Evolutionary conservation across 2,888 invertebrate genomes (phyloP).

Genomic region (Eremobia ochroleuca): DNA sequence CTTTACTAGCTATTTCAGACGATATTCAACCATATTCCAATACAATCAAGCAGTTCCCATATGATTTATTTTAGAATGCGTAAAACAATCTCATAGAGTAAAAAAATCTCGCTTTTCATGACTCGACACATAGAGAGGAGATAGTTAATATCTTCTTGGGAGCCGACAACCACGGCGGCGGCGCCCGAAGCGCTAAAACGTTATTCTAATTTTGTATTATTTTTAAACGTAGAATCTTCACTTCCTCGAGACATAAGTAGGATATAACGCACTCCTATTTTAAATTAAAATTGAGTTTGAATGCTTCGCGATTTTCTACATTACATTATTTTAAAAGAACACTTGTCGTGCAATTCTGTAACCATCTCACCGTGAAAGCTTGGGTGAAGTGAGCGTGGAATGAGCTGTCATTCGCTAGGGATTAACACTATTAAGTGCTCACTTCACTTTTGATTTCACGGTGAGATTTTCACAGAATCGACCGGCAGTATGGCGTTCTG

Average conservation of each 20-base stretch:
- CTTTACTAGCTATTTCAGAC: too few relatives aligned
- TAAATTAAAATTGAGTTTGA: background rate
- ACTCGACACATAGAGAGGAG: slow-evolving; percentile 41
- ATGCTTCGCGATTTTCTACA: too few relatives aligned
- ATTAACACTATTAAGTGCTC: too few relatives aligned
- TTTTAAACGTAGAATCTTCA: slow-evolving; percentile 33
- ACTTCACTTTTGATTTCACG: too few relatives aligned
- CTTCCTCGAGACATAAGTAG: slow-evolving; percentile 11
- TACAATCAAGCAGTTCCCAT: too few relatives aligned
- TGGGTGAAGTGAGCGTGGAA: too few relatives aligned
- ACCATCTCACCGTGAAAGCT: too few relatives aligned
- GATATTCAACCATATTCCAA: too few relatives aligned
- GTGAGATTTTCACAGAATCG: too few relatives aligned
- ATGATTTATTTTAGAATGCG: too few relatives aligned
- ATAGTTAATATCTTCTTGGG: slow-evolving; percentile 60
- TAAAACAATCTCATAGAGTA: background rate
- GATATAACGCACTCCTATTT: background rate
- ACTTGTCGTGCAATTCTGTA: too few relatives aligned
- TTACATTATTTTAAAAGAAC: background rate
- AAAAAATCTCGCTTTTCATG: slow-evolving; percentile 10
- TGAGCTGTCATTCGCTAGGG: too few relatives aligned
- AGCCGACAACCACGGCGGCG: slow-evolving; percentile 34
- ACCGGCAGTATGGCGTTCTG: background rate
- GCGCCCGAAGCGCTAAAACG: slow-evolving; percentile 29
- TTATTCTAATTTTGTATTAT: slow-evolving; percentile 56